Percentiles rank a stretch among this genome's conserved stretches.
Conservation (phyloP, 1,140 invertebrate genomes). For the Hylyphantes graminicola region DNA sequence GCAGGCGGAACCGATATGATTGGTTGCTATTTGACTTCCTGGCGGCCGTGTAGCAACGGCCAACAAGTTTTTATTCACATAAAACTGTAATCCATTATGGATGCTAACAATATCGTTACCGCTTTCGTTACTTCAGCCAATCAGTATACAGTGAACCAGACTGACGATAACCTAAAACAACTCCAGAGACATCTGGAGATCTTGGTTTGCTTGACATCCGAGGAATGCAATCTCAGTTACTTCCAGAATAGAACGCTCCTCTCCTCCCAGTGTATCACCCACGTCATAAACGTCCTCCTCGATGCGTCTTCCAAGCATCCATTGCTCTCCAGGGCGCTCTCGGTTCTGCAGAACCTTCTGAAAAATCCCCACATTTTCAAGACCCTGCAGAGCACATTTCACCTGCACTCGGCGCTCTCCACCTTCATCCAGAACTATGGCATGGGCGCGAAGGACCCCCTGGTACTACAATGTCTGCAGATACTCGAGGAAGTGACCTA, state of each 20-base stretch:
- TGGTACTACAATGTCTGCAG: slow-evolving; percentile 31
- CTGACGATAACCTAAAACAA: slow-evolving; percentile 23
- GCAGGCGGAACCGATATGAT: too few relatives aligned
- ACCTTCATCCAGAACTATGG: slow-evolving; percentile 44
- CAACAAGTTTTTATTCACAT: background rate
- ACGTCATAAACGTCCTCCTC: slow-evolving; percentile 38
- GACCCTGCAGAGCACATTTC: slow-evolving; percentile 36
- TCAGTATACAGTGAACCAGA: slow-evolving; percentile 37
- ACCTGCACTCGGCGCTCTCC: slow-evolving; percentile 46
- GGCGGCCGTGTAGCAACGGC: too few relatives aligned
- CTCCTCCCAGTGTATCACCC: slow-evolving; percentile 42
- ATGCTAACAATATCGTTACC: slow-evolving; percentile 23
- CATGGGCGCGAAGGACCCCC: slow-evolving; percentile 11
- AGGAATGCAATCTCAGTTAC: background rate
- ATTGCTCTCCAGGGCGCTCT: slow-evolving; percentile 27
- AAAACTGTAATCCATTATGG: slow-evolving; percentile 11
- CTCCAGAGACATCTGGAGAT: slow-evolving; percentile 45
- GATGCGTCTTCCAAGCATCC: slow-evolving; percentile 4
- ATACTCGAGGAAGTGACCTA: slow-evolving; percentile 46
- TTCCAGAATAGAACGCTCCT: slow-evolving; percentile 19
- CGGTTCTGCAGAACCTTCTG: slow-evolving; percentile 35
- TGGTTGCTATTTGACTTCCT: too few relatives aligned
- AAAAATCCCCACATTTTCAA: slow-evolving; percentile 10
- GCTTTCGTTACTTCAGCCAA: slow-evolving; percentile 27
- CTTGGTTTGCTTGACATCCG: slow-evolving; percentile 40